Evolutionary conservation across 2,888 invertebrate genomes (phyloP), one percentile per base, ranked within the genome.

Genomic region (Saturnia japonica): DNA sequence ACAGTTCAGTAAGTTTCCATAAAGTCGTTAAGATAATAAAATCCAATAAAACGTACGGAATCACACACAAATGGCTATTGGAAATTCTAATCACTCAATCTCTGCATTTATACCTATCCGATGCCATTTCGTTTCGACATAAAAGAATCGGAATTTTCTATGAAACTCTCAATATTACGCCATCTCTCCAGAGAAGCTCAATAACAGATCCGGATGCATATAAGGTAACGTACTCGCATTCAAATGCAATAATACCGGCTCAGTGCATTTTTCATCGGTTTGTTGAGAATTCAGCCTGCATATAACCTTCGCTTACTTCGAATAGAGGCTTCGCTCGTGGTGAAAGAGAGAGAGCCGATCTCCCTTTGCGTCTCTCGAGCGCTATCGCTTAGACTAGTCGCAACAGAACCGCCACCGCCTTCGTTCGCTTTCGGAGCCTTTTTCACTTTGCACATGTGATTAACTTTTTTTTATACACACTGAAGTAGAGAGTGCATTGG

Each of bases 401-500:
- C 81, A 78, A 74, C 73, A 78, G 79, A 83, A 78, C 85, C 85
- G 74, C 78, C 82, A 83, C 76, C 78, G 74, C 74, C 72, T 72
- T 77, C 79, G 83, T 82, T 82, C 81, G 83, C 80, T 84, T 82
- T 67, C 77, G 72, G 69, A 75, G 77, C 76, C 75, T 72, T 78
- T 74, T 75, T 75, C 74, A 78, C 78, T 78, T 78, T 76, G 74
- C 85, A 87, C 86, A 88, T 88, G 88, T 90, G 86, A 81, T 80
- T 81, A 90, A 91, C 90, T 91, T 91, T 91, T 88, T 87, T 86
- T 81, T 77, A 84, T 77, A 82, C 76, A 85, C 14, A 60, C 19
- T 60, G 57, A 28, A 28, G 28, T 19, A 28, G 25, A 60, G 14
- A 28, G 88, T 90, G 86, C 83, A 85, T 86, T 91, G 85, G 80